Conservation (phyloP, 2,113 vertebrate species). For the Ivindomyrus marchei region DNA sequence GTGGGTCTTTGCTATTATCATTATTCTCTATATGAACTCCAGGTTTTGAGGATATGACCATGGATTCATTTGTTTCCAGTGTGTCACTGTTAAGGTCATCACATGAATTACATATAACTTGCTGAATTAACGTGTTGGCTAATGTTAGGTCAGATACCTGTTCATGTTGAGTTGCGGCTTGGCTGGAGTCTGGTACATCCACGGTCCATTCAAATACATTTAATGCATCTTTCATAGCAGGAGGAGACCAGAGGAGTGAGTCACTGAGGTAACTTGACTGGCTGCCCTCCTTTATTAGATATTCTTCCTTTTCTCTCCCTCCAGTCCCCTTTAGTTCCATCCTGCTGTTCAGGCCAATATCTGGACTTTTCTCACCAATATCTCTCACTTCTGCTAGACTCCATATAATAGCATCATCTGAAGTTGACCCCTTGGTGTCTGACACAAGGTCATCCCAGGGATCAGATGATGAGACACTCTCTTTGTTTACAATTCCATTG, state of each 20-base stretch:
- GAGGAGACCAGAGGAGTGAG: background rate
- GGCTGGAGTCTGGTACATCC: background rate
- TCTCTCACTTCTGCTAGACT: slow-evolving; percentile 59
- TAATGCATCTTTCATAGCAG: background rate
- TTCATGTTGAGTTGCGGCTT: background rate
- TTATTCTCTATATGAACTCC: background rate
- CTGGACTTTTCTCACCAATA: slow-evolving; percentile 30
- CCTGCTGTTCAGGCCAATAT: slow-evolving; percentile 35
- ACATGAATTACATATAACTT: background rate
- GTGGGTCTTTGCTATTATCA: background rate
- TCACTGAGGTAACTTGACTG: background rate
- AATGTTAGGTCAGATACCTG: background rate
- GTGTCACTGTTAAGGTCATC: background rate
- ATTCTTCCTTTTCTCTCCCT: slow-evolving; percentile 7
- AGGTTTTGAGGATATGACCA: background rate
- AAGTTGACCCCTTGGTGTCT: slow-evolving; percentile 53
- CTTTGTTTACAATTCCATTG: slow-evolving; percentile 55
- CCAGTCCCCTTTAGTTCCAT: slow-evolving; percentile 22
- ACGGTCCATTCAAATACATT: background rate
- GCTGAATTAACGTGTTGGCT: background rate
- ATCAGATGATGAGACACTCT: slow-evolving; percentile 61
- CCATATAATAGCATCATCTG: slow-evolving; percentile 54
- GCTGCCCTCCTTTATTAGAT: background rate
- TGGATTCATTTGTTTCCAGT: background rate
- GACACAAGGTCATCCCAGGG: slow-evolving; percentile 79